Evolutionary conservation across 2,888 invertebrate genomes (phyloP).

Genomic region (Corbicula japonica): DNA sequence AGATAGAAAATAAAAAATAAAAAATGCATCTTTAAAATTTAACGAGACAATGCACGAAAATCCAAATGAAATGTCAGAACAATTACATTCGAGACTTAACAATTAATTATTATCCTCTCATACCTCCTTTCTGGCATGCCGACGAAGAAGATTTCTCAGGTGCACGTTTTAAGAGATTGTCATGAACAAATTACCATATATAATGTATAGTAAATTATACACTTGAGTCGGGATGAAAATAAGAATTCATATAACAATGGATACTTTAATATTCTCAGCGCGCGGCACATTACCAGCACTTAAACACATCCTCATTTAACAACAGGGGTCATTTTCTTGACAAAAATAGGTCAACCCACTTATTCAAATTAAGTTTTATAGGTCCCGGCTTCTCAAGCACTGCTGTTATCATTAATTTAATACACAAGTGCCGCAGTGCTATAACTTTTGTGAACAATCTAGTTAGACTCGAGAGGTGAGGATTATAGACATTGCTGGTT

Average conservation of each 20-base stretch:
- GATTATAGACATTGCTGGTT: too few relatives aligned
- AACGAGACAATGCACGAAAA: too few relatives aligned
- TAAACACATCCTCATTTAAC: slow-evolving; percentile 18
- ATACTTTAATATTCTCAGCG: slow-evolving; percentile 3
- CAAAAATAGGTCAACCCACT: slow-evolving; percentile 33
- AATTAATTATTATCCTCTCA: too few relatives aligned
- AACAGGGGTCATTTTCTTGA: slow-evolving; percentile 24
- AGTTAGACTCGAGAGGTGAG: too few relatives aligned
- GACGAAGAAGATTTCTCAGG: too few relatives aligned
- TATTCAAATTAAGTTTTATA: slow-evolving; percentile 24
- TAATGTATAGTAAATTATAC: slow-evolving; percentile 12
- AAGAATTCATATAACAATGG: slow-evolving; percentile 18
- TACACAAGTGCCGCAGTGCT: slow-evolving; percentile 1
- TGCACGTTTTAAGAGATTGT: too few relatives aligned
- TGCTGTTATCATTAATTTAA: slow-evolving; percentile 20
- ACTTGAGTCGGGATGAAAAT: slow-evolving; percentile 16
- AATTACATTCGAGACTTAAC: too few relatives aligned
- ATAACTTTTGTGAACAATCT: too few relatives aligned
- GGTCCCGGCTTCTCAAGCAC: not conserved
- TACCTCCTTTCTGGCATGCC: too few relatives aligned
- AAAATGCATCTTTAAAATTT: too few relatives aligned
- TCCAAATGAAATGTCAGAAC: too few relatives aligned
- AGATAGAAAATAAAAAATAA: too few relatives aligned
- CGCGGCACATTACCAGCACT: slow-evolving; percentile 9
- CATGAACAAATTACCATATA: slow-evolving; percentile 21